Percentiles rank a stretch among this genome's conserved stretches.
Conservation (phyloP, 2,113 vertebrate genomes). For the Pluvialis apricaria region DNA sequence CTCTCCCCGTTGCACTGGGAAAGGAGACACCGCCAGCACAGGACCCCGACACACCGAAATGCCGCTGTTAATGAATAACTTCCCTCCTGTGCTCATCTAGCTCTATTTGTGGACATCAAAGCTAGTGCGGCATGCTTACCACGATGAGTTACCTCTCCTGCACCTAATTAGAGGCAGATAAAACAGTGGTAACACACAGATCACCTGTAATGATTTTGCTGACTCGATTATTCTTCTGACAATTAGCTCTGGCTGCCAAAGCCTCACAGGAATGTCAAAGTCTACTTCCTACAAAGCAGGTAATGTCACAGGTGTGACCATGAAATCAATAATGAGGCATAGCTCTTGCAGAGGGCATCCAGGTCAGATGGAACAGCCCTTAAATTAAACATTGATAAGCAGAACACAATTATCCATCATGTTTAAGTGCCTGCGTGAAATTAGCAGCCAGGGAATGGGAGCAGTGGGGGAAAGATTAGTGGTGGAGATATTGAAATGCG, state of each 20-base stretch:
- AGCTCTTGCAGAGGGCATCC: conserved; percentile 73
- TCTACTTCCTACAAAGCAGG: conserved; percentile 71
- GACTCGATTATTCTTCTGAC: conserved; percentile 76
- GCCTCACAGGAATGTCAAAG: conserved; percentile 74
- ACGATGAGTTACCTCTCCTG: conserved; percentile 60
- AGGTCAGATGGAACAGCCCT: conserved; percentile 74
- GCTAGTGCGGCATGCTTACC: not conserved
- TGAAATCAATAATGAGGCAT: conserved; percentile 78
- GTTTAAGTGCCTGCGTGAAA: conserved; percentile 70
- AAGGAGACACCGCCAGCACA: not conserved
- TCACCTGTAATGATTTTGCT: conserved; percentile 78
- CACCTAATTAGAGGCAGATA: conserved; percentile 76
- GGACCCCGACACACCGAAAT: not conserved
- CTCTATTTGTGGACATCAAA: conserved; percentile 56
- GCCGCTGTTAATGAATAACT: not conserved
- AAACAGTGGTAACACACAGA: conserved; percentile 74
- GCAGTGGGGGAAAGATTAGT: conserved; percentile 57
- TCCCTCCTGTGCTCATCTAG: conserved; percentile 8
- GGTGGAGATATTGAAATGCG: conserved; percentile 32
- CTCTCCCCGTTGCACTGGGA: not conserved
- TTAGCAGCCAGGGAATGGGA: conserved; percentile 62
- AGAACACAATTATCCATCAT: conserved; percentile 70
- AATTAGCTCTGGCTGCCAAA: conserved; percentile 70
- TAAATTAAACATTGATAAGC: conserved; percentile 72
- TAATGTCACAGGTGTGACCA: conserved; percentile 78